phyloP scores from a whole-genome alignment of 2,113 vertebrate genomes.

The Piliocolobus tephrosceles region DNA sequence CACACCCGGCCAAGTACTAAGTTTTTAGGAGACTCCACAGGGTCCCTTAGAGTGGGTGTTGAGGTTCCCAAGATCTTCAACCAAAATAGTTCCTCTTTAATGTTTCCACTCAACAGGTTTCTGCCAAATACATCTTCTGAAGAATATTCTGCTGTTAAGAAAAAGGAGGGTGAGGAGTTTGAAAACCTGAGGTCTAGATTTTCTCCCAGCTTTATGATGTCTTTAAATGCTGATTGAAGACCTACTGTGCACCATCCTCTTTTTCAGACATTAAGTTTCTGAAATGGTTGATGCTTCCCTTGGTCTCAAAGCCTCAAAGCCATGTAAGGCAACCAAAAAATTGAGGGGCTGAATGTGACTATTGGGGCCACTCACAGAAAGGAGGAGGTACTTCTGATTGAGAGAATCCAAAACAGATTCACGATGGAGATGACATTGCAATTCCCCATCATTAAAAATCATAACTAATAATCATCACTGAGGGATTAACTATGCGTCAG shows the following conservation, averaged over 20 bases:
- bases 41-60: no score
- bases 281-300: not conserved
- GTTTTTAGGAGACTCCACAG: no score
- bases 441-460: not conserved
- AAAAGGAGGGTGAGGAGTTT: not conserved
- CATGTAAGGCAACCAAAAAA: not conserved
- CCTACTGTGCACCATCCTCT: not conserved
- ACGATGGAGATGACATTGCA: not conserved
- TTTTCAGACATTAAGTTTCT: not conserved
- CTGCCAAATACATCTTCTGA: not conserved
- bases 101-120: not conserved
- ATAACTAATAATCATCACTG: not conserved
- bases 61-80: not conserved
- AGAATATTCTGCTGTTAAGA: not conserved
- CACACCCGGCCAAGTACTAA: no score
- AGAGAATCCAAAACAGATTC: not conserved
- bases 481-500: not conserved
- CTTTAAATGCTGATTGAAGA: not conserved
- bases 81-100: not conserved
- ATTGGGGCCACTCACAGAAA: not conserved
- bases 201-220: not conserved
- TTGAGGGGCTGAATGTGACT: not conserved
- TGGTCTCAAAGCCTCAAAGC: not conserved
- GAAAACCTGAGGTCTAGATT: not conserved
- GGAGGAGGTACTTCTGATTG: not conserved